Conservation (phyloP, 1,140 invertebrate species). For the Hylyphantes graminicola region DNA sequence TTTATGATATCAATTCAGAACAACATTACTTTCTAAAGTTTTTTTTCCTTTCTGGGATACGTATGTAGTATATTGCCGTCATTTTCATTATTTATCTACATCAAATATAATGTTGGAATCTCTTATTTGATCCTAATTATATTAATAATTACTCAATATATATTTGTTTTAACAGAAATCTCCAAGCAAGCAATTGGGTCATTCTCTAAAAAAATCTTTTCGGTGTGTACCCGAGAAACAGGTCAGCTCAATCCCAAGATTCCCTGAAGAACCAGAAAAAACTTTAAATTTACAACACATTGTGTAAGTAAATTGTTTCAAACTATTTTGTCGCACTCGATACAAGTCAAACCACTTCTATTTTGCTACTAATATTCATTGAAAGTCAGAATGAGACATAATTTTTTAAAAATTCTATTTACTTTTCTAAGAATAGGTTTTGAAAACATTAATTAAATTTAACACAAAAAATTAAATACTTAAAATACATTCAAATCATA, state of each 20-base stretch:
- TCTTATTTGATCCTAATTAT: neutral
- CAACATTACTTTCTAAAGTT: too few relatives aligned
- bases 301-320: constrained; percentile 76
- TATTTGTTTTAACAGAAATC: constrained; percentile 70
- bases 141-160: neutral
- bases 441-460: too few relatives aligned
- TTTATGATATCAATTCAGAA: too few relatives aligned
- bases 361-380: neutral
- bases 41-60: too few relatives aligned
- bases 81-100: neutral
- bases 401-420: neutral
- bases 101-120: neutral
- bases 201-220: constrained; percentile 95
- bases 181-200: constrained; percentile 79
- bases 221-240: constrained; percentile 93
- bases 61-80: too few relatives aligned
- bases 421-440: neutral
- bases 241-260: constrained; percentile 82
- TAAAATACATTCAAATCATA: too few relatives aligned
- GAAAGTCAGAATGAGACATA: neutral
- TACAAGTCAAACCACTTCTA: neutral
- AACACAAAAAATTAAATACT: too few relatives aligned
- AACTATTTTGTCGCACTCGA: neutral
- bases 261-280: constrained; percentile 92
- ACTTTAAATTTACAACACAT: constrained; percentile 95